Percentiles rank a stretch among this genome's conserved stretches.
These are phyloP conservation scores for Brachionus plicatilis DNA, from an alignment of 1,140 invertebrate genomes.

Conservation along the genomic window DNA sequence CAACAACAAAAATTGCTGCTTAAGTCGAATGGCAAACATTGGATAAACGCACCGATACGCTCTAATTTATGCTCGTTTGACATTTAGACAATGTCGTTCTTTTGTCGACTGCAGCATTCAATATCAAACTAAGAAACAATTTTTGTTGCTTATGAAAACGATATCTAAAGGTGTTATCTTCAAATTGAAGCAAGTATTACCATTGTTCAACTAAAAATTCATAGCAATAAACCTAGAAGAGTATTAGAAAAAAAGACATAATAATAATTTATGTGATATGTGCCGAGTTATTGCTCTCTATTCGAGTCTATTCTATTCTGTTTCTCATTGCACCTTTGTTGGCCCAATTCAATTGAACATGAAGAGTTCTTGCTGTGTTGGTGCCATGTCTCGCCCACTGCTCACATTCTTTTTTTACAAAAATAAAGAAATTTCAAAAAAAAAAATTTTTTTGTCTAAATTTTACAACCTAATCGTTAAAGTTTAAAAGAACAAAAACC, in stretches of 20 bases:
- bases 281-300: background rate
- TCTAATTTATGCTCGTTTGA: background rate
- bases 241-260: background rate
- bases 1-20: background rate
- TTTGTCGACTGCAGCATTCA: background rate
- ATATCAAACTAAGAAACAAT: background rate
- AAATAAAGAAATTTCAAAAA: background rate
- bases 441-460: too few species aligned
- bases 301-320: background rate
- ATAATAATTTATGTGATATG: background rate
- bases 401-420: too few species aligned
- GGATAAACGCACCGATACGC: background rate
- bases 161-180: constrained; percentile 1
- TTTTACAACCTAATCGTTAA: too few species aligned
- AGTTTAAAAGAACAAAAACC: background rate
- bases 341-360: background rate
- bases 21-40: background rate
- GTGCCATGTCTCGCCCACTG: background rate
- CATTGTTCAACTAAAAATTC: background rate
- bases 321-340: background rate
- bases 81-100: background rate
- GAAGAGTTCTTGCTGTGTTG: background rate
- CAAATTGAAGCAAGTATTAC: background rate
- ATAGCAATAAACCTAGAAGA: background rate
- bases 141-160: background rate